Percentiles rank a stretch among this genome's conserved stretches.
Evolutionary conservation across 2,113 vertebrate genomes (phyloP).

Genomic region (Hippocampus guttulatus): DNA sequence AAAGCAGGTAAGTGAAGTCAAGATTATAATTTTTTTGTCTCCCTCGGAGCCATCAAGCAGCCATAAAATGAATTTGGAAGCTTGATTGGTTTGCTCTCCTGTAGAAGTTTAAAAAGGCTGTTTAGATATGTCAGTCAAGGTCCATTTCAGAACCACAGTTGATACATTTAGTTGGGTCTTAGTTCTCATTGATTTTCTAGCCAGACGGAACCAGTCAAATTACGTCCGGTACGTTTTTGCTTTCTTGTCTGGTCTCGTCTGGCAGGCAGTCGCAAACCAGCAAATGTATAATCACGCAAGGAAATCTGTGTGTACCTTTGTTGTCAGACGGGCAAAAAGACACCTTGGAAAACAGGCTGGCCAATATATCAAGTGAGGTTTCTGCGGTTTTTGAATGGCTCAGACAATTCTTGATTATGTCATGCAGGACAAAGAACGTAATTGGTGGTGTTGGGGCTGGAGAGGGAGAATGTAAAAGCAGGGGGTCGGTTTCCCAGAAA

Average conservation of each 20-base stretch:
- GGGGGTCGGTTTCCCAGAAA: conserved; percentile 73
- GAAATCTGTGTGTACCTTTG: conserved; percentile 50
- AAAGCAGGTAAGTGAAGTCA: conserved; percentile 79
- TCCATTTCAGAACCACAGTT: neutral
- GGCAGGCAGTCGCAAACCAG: conserved; percentile 34
- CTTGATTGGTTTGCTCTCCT: conserved; percentile 1
- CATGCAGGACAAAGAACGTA: conserved; percentile 51
- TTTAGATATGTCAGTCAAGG: conserved; percentile 8
- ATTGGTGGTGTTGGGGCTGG: conserved; percentile 49
- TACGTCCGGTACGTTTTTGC: neutral
- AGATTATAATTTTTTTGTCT: neutral
- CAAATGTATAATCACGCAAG: conserved; percentile 54
- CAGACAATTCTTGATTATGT: conserved; percentile 67
- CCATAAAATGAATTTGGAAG: neutral
- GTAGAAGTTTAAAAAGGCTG: conserved; percentile 1
- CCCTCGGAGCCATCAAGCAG: neutral
- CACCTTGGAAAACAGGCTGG: conserved; percentile 61
- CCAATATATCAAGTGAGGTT: conserved; percentile 63
- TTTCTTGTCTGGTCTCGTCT: conserved; percentile 12
- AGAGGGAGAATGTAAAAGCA: conserved; percentile 64
- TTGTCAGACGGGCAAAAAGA: conserved; percentile 22
- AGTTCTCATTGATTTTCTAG: neutral
- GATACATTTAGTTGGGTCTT: neutral
- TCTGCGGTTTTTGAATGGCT: conserved; percentile 69
- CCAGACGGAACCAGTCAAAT: conserved; percentile 21